Evolutionary conservation across 2,113 vertebrate genomes (phyloP).

Genomic region (Amphiprion percula): DNA sequence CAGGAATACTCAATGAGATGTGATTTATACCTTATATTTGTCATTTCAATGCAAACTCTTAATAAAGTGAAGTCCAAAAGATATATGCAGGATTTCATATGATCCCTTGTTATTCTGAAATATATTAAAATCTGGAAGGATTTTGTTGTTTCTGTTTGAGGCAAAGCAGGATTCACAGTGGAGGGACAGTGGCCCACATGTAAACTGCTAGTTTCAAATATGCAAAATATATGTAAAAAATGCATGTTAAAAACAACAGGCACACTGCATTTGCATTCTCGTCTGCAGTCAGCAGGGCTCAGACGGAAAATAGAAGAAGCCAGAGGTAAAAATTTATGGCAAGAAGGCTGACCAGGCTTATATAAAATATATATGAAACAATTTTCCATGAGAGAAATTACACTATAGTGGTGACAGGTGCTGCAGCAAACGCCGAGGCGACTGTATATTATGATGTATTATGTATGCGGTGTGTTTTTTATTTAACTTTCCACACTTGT

Average conservation of each 20-base stretch:
- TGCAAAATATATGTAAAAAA: constrained; percentile 62
- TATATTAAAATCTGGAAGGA: not conserved
- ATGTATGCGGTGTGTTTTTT: not conserved
- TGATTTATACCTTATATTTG: not conserved
- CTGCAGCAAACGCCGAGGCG: not conserved
- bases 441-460: not conserved
- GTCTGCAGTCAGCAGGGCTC: not conserved
- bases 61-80: not conserved
- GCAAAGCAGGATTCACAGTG: not conserved
- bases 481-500: constrained; percentile 31
- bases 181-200: constrained; percentile 15
- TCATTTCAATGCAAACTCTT: not conserved
- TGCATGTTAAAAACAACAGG: constrained; percentile 49
- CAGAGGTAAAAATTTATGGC: not conserved
- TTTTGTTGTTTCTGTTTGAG: not conserved
- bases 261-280: constrained; percentile 25
- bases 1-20: not conserved
- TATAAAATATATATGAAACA: constrained; percentile 14
- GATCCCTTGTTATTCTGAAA: not conserved
- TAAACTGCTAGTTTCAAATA: constrained; percentile 59
- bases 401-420: not conserved
- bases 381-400: constrained; percentile 18
- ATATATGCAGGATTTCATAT: not conserved
- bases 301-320: not conserved
- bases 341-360: not conserved